Conservation (phyloP, 2,888 invertebrate genomes). For the Galeopsomyia nigrocyanea region DNA sequence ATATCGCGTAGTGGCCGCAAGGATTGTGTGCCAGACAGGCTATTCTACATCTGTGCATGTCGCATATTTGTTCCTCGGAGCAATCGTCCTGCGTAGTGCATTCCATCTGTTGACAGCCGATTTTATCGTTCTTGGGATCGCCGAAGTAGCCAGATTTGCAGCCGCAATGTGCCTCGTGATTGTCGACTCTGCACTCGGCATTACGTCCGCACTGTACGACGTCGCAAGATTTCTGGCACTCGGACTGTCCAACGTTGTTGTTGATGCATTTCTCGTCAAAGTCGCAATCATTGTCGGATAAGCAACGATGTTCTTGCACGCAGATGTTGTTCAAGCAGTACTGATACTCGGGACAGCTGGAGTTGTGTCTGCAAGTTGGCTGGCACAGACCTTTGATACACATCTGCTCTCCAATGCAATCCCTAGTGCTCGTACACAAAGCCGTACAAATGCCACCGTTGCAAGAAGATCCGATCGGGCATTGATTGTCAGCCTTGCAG, state of each 20-base stretch:
- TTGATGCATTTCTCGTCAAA: constrained; percentile 80
- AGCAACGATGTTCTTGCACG: constrained; percentile 84
- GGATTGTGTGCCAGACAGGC: constrained; percentile 87
- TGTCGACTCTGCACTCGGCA: constrained; percentile 81
- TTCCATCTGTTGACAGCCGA: constrained; percentile 85
- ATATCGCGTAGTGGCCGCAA: constrained; percentile 88
- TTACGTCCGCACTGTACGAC: constrained; percentile 85
- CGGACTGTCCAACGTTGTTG: constrained; percentile 78
- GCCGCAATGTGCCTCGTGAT: constrained; percentile 82
- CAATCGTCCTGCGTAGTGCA: constrained; percentile 81
- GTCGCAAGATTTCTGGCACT: constrained; percentile 83
- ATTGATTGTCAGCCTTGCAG: constrained; percentile 84
- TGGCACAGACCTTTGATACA: constrained; percentile 90
- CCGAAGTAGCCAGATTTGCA: constrained; percentile 87
- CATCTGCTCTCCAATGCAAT: constrained; percentile 87
- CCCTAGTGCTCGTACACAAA: constrained; percentile 83
- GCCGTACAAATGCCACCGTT: constrained; percentile 86
- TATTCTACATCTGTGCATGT: constrained; percentile 86
- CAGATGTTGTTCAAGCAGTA: constrained; percentile 88
- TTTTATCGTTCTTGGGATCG: constrained; percentile 78
- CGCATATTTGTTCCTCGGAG: constrained; percentile 86
- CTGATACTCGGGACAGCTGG: constrained; percentile 87
- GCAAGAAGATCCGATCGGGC: constrained; percentile 87
- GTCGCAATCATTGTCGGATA: constrained; percentile 80
- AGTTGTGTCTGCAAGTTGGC: constrained; percentile 84